Evolutionary conservation across 1,140 invertebrate species (phyloP).

Genomic region (Caerostris darwini): DNA sequence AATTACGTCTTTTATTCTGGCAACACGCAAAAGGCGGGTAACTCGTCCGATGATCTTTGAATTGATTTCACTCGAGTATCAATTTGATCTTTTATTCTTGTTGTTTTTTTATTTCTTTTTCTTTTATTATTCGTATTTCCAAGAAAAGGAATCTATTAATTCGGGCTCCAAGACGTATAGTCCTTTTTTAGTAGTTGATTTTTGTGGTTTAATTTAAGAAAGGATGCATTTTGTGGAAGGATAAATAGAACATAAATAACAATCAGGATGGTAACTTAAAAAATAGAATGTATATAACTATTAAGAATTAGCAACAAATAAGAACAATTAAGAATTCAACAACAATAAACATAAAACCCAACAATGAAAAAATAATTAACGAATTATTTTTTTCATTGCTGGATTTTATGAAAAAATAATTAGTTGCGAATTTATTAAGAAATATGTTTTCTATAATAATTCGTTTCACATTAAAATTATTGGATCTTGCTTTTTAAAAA

Average conservation of each 20-base stretch:
- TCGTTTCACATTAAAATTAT: no score
- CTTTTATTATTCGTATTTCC: no score
- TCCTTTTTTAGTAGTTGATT: neutral
- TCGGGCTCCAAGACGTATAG: neutral
- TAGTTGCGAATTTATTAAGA: no score
- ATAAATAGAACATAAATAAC: conserved; percentile 4
- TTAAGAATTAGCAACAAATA: no score
- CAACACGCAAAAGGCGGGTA: conserved; percentile 73
- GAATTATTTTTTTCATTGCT: no score
- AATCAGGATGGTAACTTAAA: neutral
- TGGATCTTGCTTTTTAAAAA: no score
- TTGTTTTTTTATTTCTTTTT: neutral
- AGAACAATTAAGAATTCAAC: neutral
- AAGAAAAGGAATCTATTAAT: neutral
- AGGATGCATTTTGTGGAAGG: neutral
- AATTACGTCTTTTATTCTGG: conserved; percentile 69
- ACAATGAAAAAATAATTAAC: no score
- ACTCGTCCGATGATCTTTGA: conserved; percentile 15
- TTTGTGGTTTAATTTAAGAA: neutral
- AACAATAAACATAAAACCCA: neutral
- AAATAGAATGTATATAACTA: no score
- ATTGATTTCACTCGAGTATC: conserved; percentile 58
- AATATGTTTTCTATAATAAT: no score
- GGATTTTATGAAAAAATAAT: no score
- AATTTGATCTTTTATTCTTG: neutral